A percentile compares a stretch with the other conserved stretches of the same genome.
Conservation (phyloP, 2,888 invertebrate species). For the Phyllotreta striolata region DNA sequence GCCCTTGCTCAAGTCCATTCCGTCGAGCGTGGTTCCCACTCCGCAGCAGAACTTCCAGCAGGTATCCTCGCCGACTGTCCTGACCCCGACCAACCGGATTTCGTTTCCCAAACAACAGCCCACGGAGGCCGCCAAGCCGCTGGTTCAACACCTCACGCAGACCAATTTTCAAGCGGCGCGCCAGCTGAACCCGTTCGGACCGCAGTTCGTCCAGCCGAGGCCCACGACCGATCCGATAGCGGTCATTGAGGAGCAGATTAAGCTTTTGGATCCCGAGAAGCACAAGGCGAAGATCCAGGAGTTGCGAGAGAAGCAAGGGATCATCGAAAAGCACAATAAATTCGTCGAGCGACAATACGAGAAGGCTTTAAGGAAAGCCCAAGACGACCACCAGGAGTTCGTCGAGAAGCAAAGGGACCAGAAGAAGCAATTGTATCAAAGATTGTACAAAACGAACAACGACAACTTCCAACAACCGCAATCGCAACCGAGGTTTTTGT, state of each 20-base stretch:
- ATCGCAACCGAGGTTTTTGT: slow-evolving; percentile 62
- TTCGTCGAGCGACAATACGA: slow-evolving; percentile 82
- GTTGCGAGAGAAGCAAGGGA: slow-evolving; percentile 74
- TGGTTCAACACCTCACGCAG: slow-evolving; percentile 58
- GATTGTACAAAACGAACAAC: slow-evolving; percentile 55
- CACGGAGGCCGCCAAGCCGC: slow-evolving; percentile 19
- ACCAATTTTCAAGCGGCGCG: slow-evolving; percentile 54
- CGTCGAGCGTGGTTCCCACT: slow-evolving; percentile 27
- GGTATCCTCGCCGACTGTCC: slow-evolving; percentile 34
- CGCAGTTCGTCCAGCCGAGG: slow-evolving; percentile 45
- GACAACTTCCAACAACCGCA: slow-evolving; percentile 51
- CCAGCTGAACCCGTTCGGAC: slow-evolving; percentile 27
- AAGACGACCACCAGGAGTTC: slow-evolving; percentile 76
- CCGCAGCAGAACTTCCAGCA: slow-evolving; percentile 46
- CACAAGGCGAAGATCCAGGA: slow-evolving; percentile 73
- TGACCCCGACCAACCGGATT: slow-evolving; percentile 34
- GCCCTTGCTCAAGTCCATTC: slow-evolving; percentile 37
- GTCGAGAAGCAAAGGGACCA: slow-evolving; percentile 74
- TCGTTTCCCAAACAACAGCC: slow-evolving; percentile 38
- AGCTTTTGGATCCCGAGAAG: slow-evolving; percentile 62
- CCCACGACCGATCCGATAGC: slow-evolving; percentile 52
- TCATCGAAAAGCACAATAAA: slow-evolving; percentile 79
- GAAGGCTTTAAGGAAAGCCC: slow-evolving; percentile 78
- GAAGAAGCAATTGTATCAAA: slow-evolving; percentile 63
- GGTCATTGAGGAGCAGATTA: slow-evolving; percentile 51